Conservation (phyloP, 2,113 vertebrate species). For the Cheilinus undulatus region DNA sequence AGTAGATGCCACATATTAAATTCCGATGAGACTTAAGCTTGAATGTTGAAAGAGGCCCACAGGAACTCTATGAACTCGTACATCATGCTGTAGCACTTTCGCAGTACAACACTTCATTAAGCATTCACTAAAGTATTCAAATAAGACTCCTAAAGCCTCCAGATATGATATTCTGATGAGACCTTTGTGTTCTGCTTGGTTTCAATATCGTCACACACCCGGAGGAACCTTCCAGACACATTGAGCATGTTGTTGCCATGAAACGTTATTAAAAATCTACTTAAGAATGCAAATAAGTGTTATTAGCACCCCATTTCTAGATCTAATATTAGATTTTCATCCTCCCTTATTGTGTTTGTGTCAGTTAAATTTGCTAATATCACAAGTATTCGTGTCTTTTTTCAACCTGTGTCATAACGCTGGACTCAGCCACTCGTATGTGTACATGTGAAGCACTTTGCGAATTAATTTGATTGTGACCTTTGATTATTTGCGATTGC, state of each 20-base stretch:
- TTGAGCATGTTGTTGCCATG: constrained; percentile 22
- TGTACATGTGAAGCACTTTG: constrained; percentile 35
- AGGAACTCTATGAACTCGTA: constrained; percentile 10
- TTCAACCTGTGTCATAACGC: background rate
- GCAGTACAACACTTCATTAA: constrained; percentile 42
- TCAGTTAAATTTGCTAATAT: background rate
- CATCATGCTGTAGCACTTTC: background rate
- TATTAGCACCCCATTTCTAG: constrained; percentile 30
- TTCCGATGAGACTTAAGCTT: constrained; percentile 24
- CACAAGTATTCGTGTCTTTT: background rate
- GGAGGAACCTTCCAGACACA: constrained; percentile 32
- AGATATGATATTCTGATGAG: constrained; percentile 41
- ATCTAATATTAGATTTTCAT: constrained; percentile 31
- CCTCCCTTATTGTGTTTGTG: background rate
- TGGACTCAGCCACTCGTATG: constrained; percentile 18
- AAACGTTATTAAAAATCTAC: constrained; percentile 55
- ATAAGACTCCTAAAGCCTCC: constrained; percentile 36
- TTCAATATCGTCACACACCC: constrained; percentile 30
- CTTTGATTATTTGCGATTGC: constrained; percentile 49
- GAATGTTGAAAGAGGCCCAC: constrained; percentile 17
- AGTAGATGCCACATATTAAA: constrained; percentile 38
- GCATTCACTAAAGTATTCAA: constrained; percentile 49
- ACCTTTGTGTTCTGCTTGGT: constrained; percentile 45
- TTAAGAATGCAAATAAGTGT: constrained; percentile 48
- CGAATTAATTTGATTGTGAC: constrained; percentile 46